Evolutionary conservation across 2,797 vertebrate genomes (phyloP).

Genomic region (Scleropages formosus): DNA sequence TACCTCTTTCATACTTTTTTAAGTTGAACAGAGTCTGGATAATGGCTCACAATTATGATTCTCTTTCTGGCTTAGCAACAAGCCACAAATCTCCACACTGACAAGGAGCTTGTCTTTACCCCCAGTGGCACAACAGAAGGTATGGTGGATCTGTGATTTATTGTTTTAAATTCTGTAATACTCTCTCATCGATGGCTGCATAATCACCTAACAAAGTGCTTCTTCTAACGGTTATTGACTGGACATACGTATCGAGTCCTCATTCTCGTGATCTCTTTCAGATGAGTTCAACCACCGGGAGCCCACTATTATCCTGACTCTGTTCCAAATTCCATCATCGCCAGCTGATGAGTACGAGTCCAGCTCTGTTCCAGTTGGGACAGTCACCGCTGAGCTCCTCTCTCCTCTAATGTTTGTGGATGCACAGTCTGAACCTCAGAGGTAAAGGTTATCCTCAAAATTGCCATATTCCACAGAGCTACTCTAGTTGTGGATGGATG

Average conservation of each 20-base stretch:
- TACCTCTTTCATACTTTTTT: not conserved
- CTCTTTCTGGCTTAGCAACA: not conserved
- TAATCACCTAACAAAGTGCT: not conserved
- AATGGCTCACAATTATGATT: not conserved
- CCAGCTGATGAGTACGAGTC: conserved; percentile 14
- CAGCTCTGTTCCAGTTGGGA: conserved; percentile 32
- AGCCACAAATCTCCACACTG: conserved; percentile 10
- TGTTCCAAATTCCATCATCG: conserved; percentile 65
- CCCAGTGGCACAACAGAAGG: not conserved
- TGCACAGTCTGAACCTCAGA: conserved; percentile 38
- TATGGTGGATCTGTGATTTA: not conserved
- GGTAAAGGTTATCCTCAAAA: conserved; percentile 38
- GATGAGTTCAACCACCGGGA: conserved; percentile 54
- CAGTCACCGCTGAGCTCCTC: conserved; percentile 39
- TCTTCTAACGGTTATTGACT: not conserved
- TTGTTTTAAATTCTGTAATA: not conserved
- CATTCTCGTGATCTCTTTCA: not conserved
- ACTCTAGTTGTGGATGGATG: not conserved
- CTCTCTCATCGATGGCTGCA: not conserved
- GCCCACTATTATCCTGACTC: conserved; percentile 68
- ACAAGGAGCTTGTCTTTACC: not conserved
- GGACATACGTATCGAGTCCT: not conserved
- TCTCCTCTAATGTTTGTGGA: conserved; percentile 29
- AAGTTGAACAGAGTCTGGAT: not conserved
- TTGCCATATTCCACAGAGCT: not conserved